Conservation (phyloP, 64 coral and sea anemone species). For the Anthopleura sola region DNA sequence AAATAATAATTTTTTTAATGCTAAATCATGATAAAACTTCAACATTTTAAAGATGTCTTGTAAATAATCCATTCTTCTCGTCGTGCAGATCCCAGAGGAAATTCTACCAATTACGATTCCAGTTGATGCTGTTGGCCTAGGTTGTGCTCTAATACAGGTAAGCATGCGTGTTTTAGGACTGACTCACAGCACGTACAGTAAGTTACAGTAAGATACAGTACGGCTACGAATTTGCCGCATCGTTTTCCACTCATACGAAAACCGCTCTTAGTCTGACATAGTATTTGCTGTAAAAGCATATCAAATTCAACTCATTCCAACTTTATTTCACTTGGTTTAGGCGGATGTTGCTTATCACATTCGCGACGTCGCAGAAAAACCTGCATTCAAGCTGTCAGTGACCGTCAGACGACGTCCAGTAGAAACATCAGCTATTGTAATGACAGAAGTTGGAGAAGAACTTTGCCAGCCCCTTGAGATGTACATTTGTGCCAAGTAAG, state of each 20-base stretch:
- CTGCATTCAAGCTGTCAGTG: constrained; percentile 69
- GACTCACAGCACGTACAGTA: too few species aligned
- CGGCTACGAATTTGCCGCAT: too few species aligned
- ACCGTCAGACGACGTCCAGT: constrained; percentile 20
- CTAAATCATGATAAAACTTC: too few species aligned
- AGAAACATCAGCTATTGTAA: neutral
- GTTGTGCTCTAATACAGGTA: constrained; percentile 76
- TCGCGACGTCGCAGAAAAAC: constrained; percentile 63
- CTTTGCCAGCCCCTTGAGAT: constrained; percentile 74
- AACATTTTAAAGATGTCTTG: too few species aligned
- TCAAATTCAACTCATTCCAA: too few species aligned
- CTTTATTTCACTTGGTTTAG: constrained; percentile 22
- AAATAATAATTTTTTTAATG: too few species aligned
- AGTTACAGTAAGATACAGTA: too few species aligned
- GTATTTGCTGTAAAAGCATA: too few species aligned
- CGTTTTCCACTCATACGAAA: too few species aligned
- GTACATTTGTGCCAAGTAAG: constrained; percentile 64
- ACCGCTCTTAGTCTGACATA: too few species aligned
- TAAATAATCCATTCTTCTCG: too few species aligned
- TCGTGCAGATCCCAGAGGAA: neutral
- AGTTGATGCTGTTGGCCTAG: constrained; percentile 31
- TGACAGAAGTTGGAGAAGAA: constrained; percentile 53
- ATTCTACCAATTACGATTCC: neutral
- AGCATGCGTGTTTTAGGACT: neutral
- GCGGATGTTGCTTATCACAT: constrained; percentile 85